Percentiles rank a stretch among this genome's conserved stretches.
phyloP scores from a whole-genome alignment of 2,113 vertebrate species.

The Propithecus coquereli region DNA sequence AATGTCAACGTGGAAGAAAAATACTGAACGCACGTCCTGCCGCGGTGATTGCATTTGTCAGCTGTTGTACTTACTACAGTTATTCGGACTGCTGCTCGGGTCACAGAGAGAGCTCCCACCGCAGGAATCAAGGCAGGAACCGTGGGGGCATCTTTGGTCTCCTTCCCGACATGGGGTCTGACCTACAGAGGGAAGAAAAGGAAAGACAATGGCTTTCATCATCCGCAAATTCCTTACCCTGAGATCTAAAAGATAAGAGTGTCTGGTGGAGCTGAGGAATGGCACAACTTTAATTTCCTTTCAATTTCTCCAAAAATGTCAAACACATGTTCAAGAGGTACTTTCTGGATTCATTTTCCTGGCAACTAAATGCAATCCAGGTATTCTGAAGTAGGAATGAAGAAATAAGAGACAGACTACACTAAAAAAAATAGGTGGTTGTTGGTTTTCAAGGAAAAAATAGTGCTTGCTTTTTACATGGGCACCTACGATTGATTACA shows the following conservation, averaged over 20 bases:
- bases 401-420: neutral
- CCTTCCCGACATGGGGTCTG: slow-evolving; percentile 85
- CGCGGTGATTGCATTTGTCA: neutral
- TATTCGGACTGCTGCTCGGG: slow-evolving; percentile 76
- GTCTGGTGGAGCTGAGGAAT: neutral
- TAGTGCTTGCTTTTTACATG: neutral
- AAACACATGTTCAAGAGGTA: neutral
- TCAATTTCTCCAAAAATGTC: neutral
- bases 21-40: neutral
- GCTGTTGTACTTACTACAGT: slow-evolving; percentile 89
- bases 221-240: neutral
- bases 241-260: neutral
- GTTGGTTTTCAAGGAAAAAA: neutral
- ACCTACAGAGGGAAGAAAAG: slow-evolving; percentile 75
- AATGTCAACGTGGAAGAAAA: neutral
- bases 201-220: neutral
- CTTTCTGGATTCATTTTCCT: slow-evolving; percentile 21
- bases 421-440: neutral
- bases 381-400: slow-evolving; percentile 23
- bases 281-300: slow-evolving; percentile 41
- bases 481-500: neutral
- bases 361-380: neutral
- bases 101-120: slow-evolving; percentile 82
- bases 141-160: slow-evolving; percentile 84
- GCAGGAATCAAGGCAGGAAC: slow-evolving; percentile 85